Conservation (phyloP, 1,140 invertebrate genomes). For the Chelonus insularis region DNA sequence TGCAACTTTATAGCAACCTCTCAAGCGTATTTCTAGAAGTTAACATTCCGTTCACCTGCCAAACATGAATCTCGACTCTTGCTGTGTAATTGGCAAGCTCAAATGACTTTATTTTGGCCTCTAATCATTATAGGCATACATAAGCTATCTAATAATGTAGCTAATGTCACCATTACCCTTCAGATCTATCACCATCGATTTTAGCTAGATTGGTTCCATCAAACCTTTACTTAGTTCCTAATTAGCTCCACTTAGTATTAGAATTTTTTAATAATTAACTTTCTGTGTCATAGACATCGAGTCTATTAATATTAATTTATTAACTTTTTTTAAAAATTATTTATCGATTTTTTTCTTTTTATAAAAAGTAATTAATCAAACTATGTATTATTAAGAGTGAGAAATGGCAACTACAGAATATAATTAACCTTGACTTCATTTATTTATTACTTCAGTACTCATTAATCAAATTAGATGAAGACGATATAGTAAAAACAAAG, state of each 20-base stretch:
- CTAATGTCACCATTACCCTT: background rate
- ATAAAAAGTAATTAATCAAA: too few relatives aligned
- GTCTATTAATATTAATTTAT: background rate
- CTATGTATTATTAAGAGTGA: too few relatives aligned
- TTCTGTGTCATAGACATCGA: background rate
- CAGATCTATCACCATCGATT: background rate
- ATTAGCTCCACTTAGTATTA: background rate
- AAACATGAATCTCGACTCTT: background rate
- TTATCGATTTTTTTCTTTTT: too few relatives aligned
- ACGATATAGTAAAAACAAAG: too few relatives aligned
- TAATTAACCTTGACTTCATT: too few relatives aligned
- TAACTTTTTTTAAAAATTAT: background rate
- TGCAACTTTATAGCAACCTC: background rate
- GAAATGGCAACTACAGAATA: too few relatives aligned
- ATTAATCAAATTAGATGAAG: too few relatives aligned
- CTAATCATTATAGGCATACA: background rate
- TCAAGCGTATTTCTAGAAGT: constrained; percentile 12
- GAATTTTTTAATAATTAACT: background rate
- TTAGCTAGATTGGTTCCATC: background rate
- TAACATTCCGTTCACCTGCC: constrained; percentile 18
- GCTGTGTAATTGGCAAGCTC: constrained; percentile 10
- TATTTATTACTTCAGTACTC: too few relatives aligned
- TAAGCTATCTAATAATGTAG: background rate
- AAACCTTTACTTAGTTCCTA: constrained; percentile 9
- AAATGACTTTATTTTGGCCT: constrained; percentile 5